Conservation (phyloP, 2,797 vertebrate species). For the Centropyge bicolor region DNA sequence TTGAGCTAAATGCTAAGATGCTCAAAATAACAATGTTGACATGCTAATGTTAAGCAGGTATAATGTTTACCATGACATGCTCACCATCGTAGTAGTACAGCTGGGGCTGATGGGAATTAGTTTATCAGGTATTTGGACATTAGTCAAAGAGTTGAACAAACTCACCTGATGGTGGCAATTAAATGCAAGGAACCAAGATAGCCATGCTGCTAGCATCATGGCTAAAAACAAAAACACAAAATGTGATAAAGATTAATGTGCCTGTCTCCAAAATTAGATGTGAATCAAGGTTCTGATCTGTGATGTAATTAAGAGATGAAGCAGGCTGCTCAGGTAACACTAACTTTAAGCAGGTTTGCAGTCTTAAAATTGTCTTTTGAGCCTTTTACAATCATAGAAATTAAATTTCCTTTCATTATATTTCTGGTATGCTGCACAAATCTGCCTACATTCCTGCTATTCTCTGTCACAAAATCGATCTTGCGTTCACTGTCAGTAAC, state of each 20-base stretch:
- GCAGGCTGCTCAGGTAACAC: neutral
- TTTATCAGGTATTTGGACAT: neutral
- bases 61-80: neutral
- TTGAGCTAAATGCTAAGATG: neutral
- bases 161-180: neutral
- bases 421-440: conserved; percentile 19
- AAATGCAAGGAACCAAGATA: neutral
- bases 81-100: neutral
- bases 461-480: conserved; percentile 8
- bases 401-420: neutral
- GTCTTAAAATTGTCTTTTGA: neutral
- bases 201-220: too few relatives aligned
- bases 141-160: neutral
- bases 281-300: conserved; percentile 12
- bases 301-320: conserved; percentile 7
- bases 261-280: neutral
- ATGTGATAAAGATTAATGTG: neutral
- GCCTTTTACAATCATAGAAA: neutral
- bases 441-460: conserved; percentile 15
- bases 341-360: neutral
- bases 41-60: neutral
- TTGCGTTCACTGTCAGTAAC: conserved; percentile 22
- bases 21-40: neutral
- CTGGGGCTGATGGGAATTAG: neutral
- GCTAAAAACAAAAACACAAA: conserved; percentile 9